phyloP scores from a whole-genome alignment of 2,888 invertebrate genomes.

The Pristionchus fissidentatus region DNA sequence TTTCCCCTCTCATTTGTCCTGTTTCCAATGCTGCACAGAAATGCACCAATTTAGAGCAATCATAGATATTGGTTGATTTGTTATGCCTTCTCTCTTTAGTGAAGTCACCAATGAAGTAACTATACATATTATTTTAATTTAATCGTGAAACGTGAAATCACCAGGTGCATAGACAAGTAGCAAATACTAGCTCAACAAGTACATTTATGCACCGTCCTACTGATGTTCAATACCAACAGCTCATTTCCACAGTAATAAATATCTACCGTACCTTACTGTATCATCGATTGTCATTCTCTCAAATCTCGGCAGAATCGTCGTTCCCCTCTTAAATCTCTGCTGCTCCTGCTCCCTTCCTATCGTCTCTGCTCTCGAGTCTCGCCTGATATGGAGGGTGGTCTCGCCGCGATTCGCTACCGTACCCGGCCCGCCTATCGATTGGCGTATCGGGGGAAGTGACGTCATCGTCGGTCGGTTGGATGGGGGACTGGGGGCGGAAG shows the following conservation, averaged over 20 bases:
- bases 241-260: not conserved
- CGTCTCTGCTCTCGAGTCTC: not conserved
- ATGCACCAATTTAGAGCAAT: no score
- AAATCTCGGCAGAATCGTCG: not conserved
- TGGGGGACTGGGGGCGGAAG: not conserved
- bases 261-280: not conserved
- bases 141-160: not conserved
- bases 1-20: no score
- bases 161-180: no score
- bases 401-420: not conserved
- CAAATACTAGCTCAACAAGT: no score
- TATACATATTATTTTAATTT: no score
- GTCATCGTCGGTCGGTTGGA: slow-evolving; percentile 3
- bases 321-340: not conserved
- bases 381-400: not conserved
- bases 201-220: no score
- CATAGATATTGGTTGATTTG: no score
- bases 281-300: slow-evolving; percentile 31
- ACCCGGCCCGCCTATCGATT: not conserved
- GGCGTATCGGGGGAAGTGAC: not conserved
- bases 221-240: no score
- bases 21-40: no score
- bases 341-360: not conserved
- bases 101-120: no score
- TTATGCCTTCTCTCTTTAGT: no score